Evolutionary conservation across 2,113 vertebrate genomes (phyloP), one percentile per base, ranked within the genome.

Genomic region (Aegithalos caudatus): DNA sequence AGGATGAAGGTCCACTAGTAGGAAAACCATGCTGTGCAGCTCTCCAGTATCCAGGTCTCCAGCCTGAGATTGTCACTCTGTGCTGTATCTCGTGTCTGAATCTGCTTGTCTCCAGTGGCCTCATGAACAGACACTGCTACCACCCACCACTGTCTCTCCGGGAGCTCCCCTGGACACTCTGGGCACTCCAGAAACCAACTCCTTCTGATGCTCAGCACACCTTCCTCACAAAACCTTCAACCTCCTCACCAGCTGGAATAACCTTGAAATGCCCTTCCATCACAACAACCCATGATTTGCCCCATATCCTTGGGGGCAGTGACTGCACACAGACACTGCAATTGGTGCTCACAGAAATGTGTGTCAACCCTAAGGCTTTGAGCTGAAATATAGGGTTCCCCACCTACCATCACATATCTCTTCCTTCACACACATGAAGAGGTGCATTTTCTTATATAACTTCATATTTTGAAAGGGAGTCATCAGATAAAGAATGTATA

Each of bases 351-450:
- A 27, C 0, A 7, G 23, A 6, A 1, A 31, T 12, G 6, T 13
- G 35, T n/a, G 12, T 25, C 61, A 62, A 18, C 10, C 14, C 17
- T 18, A 53, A 27, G 23, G 15, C 37, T 31, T 2, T 17, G 17
- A 22, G 56, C 31, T 69, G 33, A 65, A 85, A 72, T 38, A 1
- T 9, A 31, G n/a, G 11, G 18, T 3, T 61, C 12, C 37, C 27
- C 9, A 20, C 11, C 19, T 35, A 35, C 24, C 2, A 0, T 53
- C 23, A 62, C 1, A 0, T 4, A 11, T 48, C 48, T 47, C 27
- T 53, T 72, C 44, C 56, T 65, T 45, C 31, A 22, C 0, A 0
- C 9, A 28, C 0, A 0, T 44, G 21, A 45, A 60, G 12, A 51
- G 7, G 14, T 20, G 9, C 14, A 18, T 57, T 66, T 47, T 48